Conservation (phyloP, 1,140 invertebrate species). For the Daktulosphaira vitifoliae region DNA sequence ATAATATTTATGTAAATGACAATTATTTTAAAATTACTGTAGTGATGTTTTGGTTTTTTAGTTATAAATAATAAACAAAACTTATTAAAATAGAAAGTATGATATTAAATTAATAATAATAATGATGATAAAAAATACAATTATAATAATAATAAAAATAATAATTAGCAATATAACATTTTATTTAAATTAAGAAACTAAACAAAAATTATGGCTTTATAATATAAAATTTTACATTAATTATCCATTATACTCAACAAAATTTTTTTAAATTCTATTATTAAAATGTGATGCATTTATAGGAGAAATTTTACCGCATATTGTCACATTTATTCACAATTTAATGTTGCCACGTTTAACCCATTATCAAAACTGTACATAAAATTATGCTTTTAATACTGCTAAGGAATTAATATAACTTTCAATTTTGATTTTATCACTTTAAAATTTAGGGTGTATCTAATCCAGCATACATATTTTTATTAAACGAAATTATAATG, state of each 20-base stretch:
- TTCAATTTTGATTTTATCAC: too few relatives aligned
- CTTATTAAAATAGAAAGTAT: slow-evolving; percentile 17
- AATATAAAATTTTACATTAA: neutral
- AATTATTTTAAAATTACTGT: neutral
- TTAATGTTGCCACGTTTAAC: too few relatives aligned
- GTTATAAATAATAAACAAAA: slow-evolving; percentile 17
- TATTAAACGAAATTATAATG: too few relatives aligned
- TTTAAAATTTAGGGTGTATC: too few relatives aligned
- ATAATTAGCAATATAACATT: neutral
- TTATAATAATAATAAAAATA: neutral
- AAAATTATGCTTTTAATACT: too few relatives aligned
- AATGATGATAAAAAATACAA: slow-evolving; percentile 21
- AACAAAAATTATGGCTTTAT: slow-evolving; percentile 26
- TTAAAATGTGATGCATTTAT: slow-evolving; percentile 13
- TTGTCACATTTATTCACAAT: too few relatives aligned
- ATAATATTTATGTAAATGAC: slow-evolving; percentile 13
- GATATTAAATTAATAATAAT: slow-evolving; percentile 15
- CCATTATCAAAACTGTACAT: too few relatives aligned
- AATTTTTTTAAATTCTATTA: slow-evolving; percentile 18
- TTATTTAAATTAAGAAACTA: slow-evolving; percentile 6
- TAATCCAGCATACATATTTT: too few relatives aligned
- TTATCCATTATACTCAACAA: neutral
- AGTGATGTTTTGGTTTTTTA: slow-evolving; percentile 8
- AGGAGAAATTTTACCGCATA: too few relatives aligned
- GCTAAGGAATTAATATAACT: too few relatives aligned